Evolutionary conservation across 1,140 invertebrate genomes (phyloP), one percentile per base, ranked within the genome.

Genomic region (Wiebesia pumilae): DNA sequence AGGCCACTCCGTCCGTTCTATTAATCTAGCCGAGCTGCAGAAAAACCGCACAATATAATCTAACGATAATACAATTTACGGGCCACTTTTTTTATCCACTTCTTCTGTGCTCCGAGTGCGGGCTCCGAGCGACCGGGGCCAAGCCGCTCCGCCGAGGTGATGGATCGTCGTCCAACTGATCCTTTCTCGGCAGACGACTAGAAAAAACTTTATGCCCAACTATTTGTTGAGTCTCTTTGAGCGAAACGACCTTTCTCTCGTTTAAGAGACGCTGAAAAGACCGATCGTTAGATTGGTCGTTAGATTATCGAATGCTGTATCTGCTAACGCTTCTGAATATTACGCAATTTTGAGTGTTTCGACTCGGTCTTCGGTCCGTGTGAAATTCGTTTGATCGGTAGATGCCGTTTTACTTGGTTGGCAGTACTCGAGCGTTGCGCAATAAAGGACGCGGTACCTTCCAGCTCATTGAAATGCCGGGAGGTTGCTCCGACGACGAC

Each of bases 1-100:
- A 85, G 84, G 84, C 84, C 84, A 73, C 6, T 9, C 24, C 62
- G 75, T 7, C 83, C 58, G 83, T 67, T 84, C 83, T 84, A 84
- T 77, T 84, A 84, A 84, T 84, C 73, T 40, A 27, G 12, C 83
- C n/a, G 51, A n/a, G 33, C 0, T 80, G 62, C 75, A 80, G 71
- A 85, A 85, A 73, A 80, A 80, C 43, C 78, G 24, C 58, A 33
- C n/a, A 27, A 47, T 85, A n/a, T n/a, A 71, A 85, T 85, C 83
- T 69, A 80, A 71, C 77, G 83, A 79, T 51, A 24, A 58, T 58
- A 33, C 69, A 30, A 67, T 40, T 35, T 58, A 30, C 19, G 47
- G 7, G 38, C 12, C 16, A 0, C 27, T 1, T 12, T 62, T 83
- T 83, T 82, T 40, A 71, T 6, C 47, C n/a, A 14, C 47, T n/a